Evolutionary conservation across 2,888 invertebrate species (phyloP), one percentile per base, ranked within the genome.

Genomic region (Limnephilus rhombicus): DNA sequence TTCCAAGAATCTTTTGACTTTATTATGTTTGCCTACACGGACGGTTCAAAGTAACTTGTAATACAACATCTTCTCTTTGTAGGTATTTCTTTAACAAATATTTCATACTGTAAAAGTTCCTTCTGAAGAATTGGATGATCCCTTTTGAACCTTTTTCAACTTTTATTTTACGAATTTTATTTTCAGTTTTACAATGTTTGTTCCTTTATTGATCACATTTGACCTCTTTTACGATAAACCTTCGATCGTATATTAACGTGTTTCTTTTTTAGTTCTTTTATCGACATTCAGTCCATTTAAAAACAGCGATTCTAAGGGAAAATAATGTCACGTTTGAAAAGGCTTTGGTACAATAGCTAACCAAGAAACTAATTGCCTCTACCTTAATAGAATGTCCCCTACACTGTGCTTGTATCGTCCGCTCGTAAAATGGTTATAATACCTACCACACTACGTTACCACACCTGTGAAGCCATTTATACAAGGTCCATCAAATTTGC

Each of bases 11-110:
- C 87, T 53, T 87, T 87, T 68, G 31, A 87, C 68, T 53, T 87
- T 87, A 68, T 37, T 68, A 29, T 87, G 68, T 53, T 49, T 87
- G 68, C 34, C 87, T 87, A 68, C 87, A 29, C 34, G 15, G 24
- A 87, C 53, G 49, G 87, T 31, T 87, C 53, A 53, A 53, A 87
- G 87, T 87, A 53, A n/a, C 87, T 29, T 87, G 86, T 86, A 86
- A 86, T 86, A 45, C 41, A 41, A 85, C 45, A 29, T 49, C 29
- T 86, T 86, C 29, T 86, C 86, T 86, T 86, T 45, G 86, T 49
- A 15, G 49, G 49, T 45, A 86, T n/a, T 86, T 86, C 29, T 37
- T 31, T 41, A 29, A 86, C n/a, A 86, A 37, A 45, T 86, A 45
- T 86, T 45, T 49, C 45, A n/a, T 45, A 7, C 49, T n/a, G 15